Evolutionary conservation across 2,797 vertebrate genomes (phyloP).

Genomic region (Galago senegalensis): DNA sequence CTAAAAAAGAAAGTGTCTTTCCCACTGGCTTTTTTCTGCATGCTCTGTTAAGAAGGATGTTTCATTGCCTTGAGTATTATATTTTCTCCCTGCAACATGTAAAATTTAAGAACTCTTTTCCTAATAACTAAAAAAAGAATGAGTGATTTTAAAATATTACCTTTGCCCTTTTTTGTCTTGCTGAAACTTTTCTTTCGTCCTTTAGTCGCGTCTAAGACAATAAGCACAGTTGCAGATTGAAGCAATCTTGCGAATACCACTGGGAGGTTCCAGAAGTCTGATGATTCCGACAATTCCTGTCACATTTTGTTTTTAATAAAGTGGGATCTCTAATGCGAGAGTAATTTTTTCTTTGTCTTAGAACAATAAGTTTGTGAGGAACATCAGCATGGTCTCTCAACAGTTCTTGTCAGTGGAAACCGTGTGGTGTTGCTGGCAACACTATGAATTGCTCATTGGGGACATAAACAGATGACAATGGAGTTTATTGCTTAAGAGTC

Average conservation of each 20-base stretch:
- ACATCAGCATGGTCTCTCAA: constrained; percentile 53
- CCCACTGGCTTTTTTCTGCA: not conserved
- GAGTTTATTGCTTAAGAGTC: constrained; percentile 28
- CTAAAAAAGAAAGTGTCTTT: not conserved
- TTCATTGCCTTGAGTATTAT: not conserved
- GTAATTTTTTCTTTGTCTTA: constrained; percentile 64
- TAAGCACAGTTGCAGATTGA: not conserved
- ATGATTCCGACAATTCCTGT: constrained; percentile 13
- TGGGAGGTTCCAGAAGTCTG: constrained; percentile 48
- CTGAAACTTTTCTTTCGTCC: not conserved
- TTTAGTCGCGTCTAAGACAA: not conserved
- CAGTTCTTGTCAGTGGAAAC: constrained; percentile 1
- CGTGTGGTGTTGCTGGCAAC: constrained; percentile 45
- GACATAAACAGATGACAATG: not conserved
- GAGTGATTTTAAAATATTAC: not conserved
- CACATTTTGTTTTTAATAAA: constrained; percentile 63
- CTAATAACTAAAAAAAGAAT: not conserved
- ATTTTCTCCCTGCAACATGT: not conserved
- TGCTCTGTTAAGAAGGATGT: not conserved
- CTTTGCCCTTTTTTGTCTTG: not conserved
- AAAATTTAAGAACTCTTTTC: not conserved
- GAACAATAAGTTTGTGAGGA: constrained; percentile 20
- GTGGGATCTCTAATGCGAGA: constrained; percentile 45
- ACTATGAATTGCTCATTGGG: constrained; percentile 18
- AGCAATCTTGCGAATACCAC: not conserved